phyloP scores from a whole-genome alignment of 92 coral and sea anemone species.

The Epizoanthus illoricatus region DNA sequence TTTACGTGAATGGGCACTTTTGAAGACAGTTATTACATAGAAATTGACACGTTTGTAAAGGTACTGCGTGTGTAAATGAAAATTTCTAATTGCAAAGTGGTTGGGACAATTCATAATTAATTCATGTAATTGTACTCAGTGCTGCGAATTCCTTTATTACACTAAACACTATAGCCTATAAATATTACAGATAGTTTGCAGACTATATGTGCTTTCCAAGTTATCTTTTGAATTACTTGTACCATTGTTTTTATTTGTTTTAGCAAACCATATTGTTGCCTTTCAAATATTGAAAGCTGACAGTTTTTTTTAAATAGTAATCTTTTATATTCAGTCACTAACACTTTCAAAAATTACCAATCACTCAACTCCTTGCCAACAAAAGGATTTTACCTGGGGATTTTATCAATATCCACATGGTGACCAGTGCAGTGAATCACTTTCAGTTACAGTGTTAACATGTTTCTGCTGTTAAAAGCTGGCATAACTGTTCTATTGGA shows the following conservation, averaged over 20 bases:
- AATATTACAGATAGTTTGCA: slow-evolving; percentile 17
- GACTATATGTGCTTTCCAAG: background rate
- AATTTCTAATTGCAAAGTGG: slow-evolving; percentile 36
- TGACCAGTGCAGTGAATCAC: no score
- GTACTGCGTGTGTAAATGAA: slow-evolving; percentile 1
- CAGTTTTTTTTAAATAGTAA: background rate
- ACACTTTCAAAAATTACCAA: background rate
- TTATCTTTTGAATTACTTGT: slow-evolving; percentile 1
- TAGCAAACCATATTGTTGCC: background rate
- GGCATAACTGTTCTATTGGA: no score
- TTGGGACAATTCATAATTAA: slow-evolving; percentile 25
- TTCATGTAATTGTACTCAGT: slow-evolving; percentile 33
- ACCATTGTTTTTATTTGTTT: slow-evolving; percentile 10
- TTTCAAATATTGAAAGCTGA: background rate
- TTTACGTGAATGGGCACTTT: background rate
- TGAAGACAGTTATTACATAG: slow-evolving; percentile 26
- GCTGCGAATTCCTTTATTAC: slow-evolving; percentile 30
- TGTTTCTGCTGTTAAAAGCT: no score
- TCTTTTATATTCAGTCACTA: slow-evolving; percentile 9
- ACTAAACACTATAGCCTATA: slow-evolving; percentile 3
- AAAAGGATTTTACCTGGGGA: no score
- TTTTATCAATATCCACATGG: no score
- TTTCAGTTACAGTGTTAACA: no score
- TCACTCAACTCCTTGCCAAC: no score
- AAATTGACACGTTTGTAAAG: slow-evolving; percentile 23